phyloP scores from a whole-genome alignment of 2,888 invertebrate genomes.

The Diarsia dahlii region DNA sequence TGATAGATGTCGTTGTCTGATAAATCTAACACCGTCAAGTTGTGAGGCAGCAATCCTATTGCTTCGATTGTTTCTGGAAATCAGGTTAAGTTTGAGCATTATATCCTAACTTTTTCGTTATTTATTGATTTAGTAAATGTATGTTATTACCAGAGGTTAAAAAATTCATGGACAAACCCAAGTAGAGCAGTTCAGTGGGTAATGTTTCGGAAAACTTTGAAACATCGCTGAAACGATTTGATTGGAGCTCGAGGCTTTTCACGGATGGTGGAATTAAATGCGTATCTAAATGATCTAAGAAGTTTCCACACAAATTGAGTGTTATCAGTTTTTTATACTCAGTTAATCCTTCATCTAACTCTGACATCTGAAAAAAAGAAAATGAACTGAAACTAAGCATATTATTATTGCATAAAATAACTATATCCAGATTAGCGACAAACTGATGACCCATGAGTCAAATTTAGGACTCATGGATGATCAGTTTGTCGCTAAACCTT shows the following conservation, averaged over 20 bases:
- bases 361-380: constrained; percentile 83
- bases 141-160: constrained; percentile 75
- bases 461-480: background rate
- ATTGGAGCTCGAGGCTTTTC: constrained; percentile 86
- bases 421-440: too few species aligned
- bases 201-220: constrained; percentile 75
- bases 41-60: constrained; percentile 73
- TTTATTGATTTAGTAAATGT: background rate
- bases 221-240: constrained; percentile 84
- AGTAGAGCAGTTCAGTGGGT: constrained; percentile 84
- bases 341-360: constrained; percentile 80
- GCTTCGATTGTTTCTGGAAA: constrained; percentile 74
- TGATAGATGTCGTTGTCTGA: constrained; percentile 91
- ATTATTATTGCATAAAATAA: background rate
- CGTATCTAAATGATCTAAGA: constrained; percentile 77
- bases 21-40: constrained; percentile 86
- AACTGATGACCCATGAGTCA: too few species aligned
- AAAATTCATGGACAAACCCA: constrained; percentile 89
- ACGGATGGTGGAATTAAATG: constrained; percentile 81
- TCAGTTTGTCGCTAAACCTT: background rate
- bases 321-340: constrained; percentile 82
- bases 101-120: background rate
- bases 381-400: background rate
- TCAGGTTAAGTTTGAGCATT: background rate
- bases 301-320: constrained; percentile 87